Percentiles rank a stretch among this genome's conserved stretches.
Conservation (phyloP, 2,113 vertebrate genomes). For the Ictalurus furcatus region DNA sequence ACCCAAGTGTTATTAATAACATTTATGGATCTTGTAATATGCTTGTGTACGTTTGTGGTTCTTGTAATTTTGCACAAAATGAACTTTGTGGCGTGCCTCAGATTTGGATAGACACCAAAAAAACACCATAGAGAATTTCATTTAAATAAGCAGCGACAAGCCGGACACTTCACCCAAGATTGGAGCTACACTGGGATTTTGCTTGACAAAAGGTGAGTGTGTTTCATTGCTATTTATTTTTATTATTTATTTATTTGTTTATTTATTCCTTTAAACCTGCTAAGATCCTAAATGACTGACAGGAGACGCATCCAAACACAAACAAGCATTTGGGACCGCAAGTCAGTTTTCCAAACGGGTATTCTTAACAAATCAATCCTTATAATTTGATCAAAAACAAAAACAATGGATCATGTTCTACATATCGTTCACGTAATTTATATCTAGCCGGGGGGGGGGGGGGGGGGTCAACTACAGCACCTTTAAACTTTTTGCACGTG, state of each 20-base stretch:
- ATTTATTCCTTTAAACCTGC: no score
- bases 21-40: neutral
- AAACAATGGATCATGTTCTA: neutral
- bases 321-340: neutral
- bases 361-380: neutral
- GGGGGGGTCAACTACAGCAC: neutral
- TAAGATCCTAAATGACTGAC: neutral
- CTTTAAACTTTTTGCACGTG: neutral
- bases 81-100: neutral
- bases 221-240: no score
- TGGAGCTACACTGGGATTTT: no score
- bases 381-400: no score
- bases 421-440: neutral
- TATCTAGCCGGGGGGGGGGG: no score
- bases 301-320: neutral
- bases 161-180: no score
- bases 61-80: neutral
- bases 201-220: no score
- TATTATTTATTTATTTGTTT: no score
- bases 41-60: neutral
- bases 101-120: neutral
- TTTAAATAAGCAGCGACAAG: neutral
- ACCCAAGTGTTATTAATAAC: neutral
- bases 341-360: neutral
- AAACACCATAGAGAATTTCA: neutral